Evolutionary conservation across 2,888 invertebrate species (phyloP), one percentile per base, ranked within the genome.

Genomic region (Parelbella ahira): DNA sequence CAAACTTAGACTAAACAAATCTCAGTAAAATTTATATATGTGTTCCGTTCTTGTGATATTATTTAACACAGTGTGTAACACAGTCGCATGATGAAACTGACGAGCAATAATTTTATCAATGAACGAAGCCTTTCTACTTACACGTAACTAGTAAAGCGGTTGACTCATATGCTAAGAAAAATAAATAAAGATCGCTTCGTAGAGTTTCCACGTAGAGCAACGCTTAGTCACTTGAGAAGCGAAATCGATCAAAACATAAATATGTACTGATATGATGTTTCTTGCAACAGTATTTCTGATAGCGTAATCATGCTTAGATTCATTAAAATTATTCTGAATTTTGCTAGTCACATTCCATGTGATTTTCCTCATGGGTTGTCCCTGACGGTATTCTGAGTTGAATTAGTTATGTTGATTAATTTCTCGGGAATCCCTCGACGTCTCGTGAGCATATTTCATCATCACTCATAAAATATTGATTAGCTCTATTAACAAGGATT

Each of bases 161-260:
- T 29, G 39, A 39, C 6, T 32, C 39, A 39, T 39, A 8, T 28
- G 19, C 20, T 5, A 8, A 13, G 18, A 37, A 49, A 29, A 43
- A 49, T 25, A 49, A 45, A 51, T 23, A 29, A 32, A 34, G 23
- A 34, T 24, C 23, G 24, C 13, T 24, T 10, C 11, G 5, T 19
- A 25, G 9, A 20, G 20, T 5, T 41, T 41, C 25, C 32, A 19
- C 25, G 41, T 39, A 55, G 63, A 47, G 42, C 44, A 38, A 34
- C 37, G 52, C 50, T 58, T 54, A 58, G 53, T 62, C 58, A 60
- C 51, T 48, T 45, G 45, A 32, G 41, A 45, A 29, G 43, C 44
- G 37, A 38, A 33, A 45, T 39, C 32, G 23, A 56, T 55, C 44
- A 49, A 45, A 50, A 50, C 50, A 44, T 51, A 47, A 20, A 3